Evolutionary conservation across 2,888 invertebrate genomes (phyloP).

Genomic region (Augochlorella aurata): DNA sequence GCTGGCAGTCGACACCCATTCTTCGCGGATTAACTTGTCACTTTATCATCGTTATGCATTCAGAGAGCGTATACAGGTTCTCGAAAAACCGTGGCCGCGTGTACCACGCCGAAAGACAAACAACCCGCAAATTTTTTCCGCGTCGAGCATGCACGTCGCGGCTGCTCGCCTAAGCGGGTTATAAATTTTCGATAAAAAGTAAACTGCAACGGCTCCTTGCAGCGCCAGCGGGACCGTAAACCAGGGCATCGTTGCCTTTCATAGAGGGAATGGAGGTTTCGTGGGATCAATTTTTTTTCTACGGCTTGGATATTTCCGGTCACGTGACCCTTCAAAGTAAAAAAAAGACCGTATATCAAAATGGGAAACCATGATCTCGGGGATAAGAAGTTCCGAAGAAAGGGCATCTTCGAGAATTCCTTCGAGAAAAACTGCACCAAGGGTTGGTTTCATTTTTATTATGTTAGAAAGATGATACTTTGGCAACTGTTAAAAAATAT

Average conservation of each 20-base stretch:
- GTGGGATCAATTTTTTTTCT: constrained; percentile 24
- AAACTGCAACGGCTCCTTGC: neutral
- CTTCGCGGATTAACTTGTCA: neutral
- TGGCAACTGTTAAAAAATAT: too few relatives aligned
- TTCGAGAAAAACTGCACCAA: too few relatives aligned
- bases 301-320: constrained; percentile 24
- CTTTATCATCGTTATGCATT: constrained; percentile 8
- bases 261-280: constrained; percentile 9
- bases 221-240: constrained; percentile 26
- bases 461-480: too few relatives aligned
- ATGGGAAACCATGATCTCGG: neutral
- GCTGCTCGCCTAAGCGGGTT: constrained; percentile 7
- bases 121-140: constrained; percentile 6
- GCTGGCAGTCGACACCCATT: neutral
- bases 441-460: too few relatives aligned
- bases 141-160: neutral
- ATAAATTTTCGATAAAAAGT: constrained; percentile 16
- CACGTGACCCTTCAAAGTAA: constrained; percentile 28
- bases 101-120: neutral
- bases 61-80: neutral
- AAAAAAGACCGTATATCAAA: neutral
- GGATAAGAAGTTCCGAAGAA: too few relatives aligned
- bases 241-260: neutral
- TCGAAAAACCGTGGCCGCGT: neutral
- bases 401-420: too few relatives aligned